Base-by-base conservation (phyloP, 1,140 invertebrate genomes). In the Telenomus remus region DNA sequence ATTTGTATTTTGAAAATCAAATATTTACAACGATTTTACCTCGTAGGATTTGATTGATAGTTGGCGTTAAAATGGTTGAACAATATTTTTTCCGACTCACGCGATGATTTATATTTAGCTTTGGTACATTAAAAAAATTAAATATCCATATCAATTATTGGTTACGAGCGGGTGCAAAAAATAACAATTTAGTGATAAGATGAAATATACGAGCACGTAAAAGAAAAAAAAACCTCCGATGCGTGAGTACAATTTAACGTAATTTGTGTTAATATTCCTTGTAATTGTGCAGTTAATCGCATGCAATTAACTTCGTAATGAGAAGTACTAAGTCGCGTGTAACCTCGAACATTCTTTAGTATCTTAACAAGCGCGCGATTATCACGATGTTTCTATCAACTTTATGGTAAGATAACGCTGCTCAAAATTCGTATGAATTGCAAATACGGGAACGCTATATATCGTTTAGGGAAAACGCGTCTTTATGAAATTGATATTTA, bases 201-300 rank as follows among this genome's bases (percentile, higher is more conserved):
- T 71, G 69, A 63, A 72, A 64, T 59, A 27, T 27, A 64, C 46
- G 37, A 14, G 33, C 16, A 27, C 50, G 55, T 71, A 49, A 57
- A 11, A 73, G 53, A 53, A 64, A n/a, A n/a, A n/a, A n/a, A 65
- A 63, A 72, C 19, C 19, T 54, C 42, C 54, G 47, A 57, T 44
- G 60, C 69, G 39, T 51, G 69, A 73, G 54, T 54, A 73, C 59
- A 73, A 73, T 65, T 73, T 73, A 57, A 54, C 69, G 55, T 73
- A 73, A 73, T 74, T 74, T 66, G 71, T 61, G 71, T 66, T 66
- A 74, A 74, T 74, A 74, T 74, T 66, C 56, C 56, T 74, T 74
- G 71, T 66, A 74, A 74, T 74, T 74, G 71, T 74, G 71, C 61
- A 66, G 55, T 74, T 74, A 74, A 74, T 66, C 63, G 71, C 71